phyloP scores from a whole-genome alignment of 1,140 invertebrate species.

The Diachasma alloeum region DNA sequence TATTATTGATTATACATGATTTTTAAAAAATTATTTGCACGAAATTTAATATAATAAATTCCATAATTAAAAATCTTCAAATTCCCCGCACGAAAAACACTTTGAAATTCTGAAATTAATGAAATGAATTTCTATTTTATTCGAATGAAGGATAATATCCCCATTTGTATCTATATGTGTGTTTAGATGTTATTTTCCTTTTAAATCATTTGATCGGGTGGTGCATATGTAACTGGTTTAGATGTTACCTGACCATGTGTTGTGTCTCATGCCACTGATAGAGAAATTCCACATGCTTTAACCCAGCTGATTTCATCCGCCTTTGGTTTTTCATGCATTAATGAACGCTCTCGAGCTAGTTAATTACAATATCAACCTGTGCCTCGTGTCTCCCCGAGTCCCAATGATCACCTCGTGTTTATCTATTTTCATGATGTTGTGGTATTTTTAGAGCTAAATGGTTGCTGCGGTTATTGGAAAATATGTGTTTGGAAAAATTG shows the following conservation, averaged over 20 bases:
- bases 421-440: neutral
- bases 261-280: slow-evolving; percentile 31
- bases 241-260: slow-evolving; percentile 20
- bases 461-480: too few species aligned
- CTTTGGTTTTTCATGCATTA: neutral
- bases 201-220: slow-evolving; percentile 8
- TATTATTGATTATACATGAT: too few species aligned
- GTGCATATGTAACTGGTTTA: slow-evolving; percentile 25
- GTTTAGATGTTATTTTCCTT: slow-evolving; percentile 18
- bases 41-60: too few species aligned
- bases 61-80: too few species aligned
- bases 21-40: too few species aligned
- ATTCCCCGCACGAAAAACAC: too few species aligned
- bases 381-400: neutral
- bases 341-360: neutral
- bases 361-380: neutral
- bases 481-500: too few species aligned
- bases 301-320: slow-evolving; percentile 2
- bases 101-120: too few species aligned
- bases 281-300: slow-evolving; percentile 35
- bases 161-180: neutral
- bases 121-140: too few species aligned
- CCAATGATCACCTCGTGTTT: neutral
- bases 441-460: neutral
- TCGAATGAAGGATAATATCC: too few species aligned